These are phyloP conservation scores for Scelioninae gen. 2 DNA, from an alignment of 2,888 invertebrate species.

Conservation along the genomic window DNA sequence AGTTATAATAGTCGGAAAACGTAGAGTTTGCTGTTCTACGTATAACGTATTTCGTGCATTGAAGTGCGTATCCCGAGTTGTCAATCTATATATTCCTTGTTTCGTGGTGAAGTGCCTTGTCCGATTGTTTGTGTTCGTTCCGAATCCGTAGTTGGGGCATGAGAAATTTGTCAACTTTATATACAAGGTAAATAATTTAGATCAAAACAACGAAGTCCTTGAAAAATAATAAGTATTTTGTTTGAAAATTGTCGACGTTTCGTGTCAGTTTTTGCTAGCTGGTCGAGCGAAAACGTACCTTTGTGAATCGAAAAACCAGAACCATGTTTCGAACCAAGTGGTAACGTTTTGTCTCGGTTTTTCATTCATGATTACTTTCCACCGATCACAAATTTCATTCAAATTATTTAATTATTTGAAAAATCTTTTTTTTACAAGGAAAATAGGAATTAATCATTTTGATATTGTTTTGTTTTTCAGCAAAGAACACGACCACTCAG, in stretches of 20 bases:
- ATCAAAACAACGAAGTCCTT: constrained; percentile 33
- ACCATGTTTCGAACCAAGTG: constrained; percentile 49
- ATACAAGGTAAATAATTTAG: constrained; percentile 7
- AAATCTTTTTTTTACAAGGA: too few species aligned
- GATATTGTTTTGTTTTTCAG: constrained; percentile 27
- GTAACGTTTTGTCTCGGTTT: constrained; percentile 19
- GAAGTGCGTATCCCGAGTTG: too few species aligned
- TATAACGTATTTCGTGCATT: too few species aligned
- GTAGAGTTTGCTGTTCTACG: too few species aligned
- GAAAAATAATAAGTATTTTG: not conserved
- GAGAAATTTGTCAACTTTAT: not conserved
- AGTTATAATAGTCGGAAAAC: too few species aligned
- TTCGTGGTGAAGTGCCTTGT: not conserved
- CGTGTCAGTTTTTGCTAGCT: constrained; percentile 11
- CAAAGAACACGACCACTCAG: constrained; percentile 74
- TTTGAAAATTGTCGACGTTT: not conserved
- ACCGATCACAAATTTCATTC: too few species aligned
- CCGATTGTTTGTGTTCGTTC: not conserved
- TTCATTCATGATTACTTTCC: not conserved
- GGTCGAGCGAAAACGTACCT: not conserved
- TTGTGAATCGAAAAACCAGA: constrained; percentile 1
- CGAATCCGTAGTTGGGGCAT: not conserved
- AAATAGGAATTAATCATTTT: too few species aligned
- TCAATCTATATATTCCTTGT: not conserved
- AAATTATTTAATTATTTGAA: too few species aligned